Base-by-base conservation (phyloP, 2,888 invertebrate genomes). In the Drosophila mimetica region DNA sequence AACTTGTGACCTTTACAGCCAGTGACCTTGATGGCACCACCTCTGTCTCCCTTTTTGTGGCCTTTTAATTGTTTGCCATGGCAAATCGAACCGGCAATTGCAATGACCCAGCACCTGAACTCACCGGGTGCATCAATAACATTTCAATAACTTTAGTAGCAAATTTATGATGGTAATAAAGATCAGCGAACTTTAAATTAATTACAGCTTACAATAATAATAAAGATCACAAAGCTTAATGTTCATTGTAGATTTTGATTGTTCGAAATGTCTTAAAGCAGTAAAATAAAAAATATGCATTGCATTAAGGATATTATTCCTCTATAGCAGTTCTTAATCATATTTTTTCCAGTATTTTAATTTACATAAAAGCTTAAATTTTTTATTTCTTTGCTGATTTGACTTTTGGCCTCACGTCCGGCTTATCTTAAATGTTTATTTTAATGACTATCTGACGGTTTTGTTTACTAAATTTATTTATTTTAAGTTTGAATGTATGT, bases 1-100 rank as follows among this genome's bases (percentile, higher is more conserved):
- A 60, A 63, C 75, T 77, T 44, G 34, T 80, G 77, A 83, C 80
- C 86, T 81, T 81, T 83, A 72, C 58, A 54, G 53, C 55, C 55
- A 65, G 18, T 48, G 77, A 75, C 86, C 80, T 80, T 64, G 57
- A 39, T 48, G 28, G 28, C 50, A n/a, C 9, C 11, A 28, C 42
- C 44, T 20, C 30, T 13, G 13, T 11, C 55, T 16, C 18, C 57
- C 75, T 77, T 81, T 83, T 79, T 83, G 77, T 70, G 55, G 66
- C 47, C 50, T 52, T 75, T 79, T 73, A 75, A 79, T 77, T 73
- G 71, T 55, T 61, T 44, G 61, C 41, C 41, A 18, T 41, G 20
- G 20, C 41, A 39, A 41, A 36, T 34, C 25, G 25, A 39, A 54
- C 30, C 16, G 47, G 55, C 30, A 69, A 18, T 22, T 47, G 37